Evolutionary conservation across 2,113 vertebrate species (phyloP).

Genomic region (Tor tambroides): DNA sequence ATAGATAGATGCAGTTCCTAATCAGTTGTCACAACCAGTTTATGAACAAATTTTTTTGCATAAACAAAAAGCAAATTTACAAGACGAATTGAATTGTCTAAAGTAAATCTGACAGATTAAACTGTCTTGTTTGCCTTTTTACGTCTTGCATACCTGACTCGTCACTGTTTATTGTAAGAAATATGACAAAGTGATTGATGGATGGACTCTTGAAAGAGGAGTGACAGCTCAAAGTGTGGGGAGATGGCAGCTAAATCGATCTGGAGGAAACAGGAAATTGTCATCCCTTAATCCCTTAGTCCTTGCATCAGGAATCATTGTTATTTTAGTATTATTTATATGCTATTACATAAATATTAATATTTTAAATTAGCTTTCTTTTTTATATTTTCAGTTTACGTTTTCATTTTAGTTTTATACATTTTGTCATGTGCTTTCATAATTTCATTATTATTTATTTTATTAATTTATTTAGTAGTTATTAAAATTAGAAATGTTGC

Average conservation of each 20-base stretch:
- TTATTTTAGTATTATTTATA: neutral
- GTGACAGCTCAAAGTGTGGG: slow-evolving; percentile 3
- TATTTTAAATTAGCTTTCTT: neutral
- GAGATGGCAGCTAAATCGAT: slow-evolving; percentile 19
- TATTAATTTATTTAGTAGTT: too few species aligned
- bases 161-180: slow-evolving; percentile 31
- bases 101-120: slow-evolving; percentile 30
- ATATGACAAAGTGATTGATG: slow-evolving; percentile 48
- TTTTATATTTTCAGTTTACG: neutral
- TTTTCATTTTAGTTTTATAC: neutral
- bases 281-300: neutral
- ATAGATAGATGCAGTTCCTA: too few species aligned
- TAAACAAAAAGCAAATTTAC: slow-evolving; percentile 2
- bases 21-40: neutral
- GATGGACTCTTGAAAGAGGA: slow-evolving; percentile 14
- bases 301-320: neutral
- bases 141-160: slow-evolving; percentile 22
- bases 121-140: slow-evolving; percentile 38
- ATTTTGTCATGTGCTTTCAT: neutral
- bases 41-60: neutral
- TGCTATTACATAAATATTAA: neutral
- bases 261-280: neutral
- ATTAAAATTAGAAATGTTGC: too few species aligned
- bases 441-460: neutral
- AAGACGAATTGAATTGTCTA: neutral